Percentiles rank a stretch among this genome's conserved stretches.
Evolutionary conservation across 1,140 invertebrate species (phyloP).

Genomic region (Himalopsyche phryganea): DNA sequence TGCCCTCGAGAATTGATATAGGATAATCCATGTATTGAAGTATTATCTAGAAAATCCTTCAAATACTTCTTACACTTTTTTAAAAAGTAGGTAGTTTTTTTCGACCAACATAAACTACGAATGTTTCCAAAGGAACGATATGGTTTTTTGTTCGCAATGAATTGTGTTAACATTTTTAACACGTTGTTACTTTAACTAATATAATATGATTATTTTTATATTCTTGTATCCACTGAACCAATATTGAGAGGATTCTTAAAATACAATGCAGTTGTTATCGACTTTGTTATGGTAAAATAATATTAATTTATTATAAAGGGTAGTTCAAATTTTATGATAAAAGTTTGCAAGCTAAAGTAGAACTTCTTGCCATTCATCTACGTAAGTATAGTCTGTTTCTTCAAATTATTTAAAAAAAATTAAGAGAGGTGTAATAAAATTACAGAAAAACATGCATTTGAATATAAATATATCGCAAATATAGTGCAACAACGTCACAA

Average conservation of each 20-base stretch:
- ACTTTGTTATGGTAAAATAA: too few relatives aligned
- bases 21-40: slow-evolving; percentile 11
- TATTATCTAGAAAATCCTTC: slow-evolving; percentile 15
- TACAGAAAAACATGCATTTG: too few relatives aligned
- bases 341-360: too few relatives aligned
- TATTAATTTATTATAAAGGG: too few relatives aligned
- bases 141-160: not conserved
- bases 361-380: too few relatives aligned
- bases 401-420: too few relatives aligned
- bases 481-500: too few relatives aligned
- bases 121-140: not conserved
- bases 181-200: not conserved
- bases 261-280: too few relatives aligned
- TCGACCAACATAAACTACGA: not conserved
- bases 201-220: not conserved
- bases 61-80: slow-evolving; percentile 1
- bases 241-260: not conserved
- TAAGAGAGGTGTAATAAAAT: too few relatives aligned
- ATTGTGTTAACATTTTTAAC: not conserved
- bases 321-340: too few relatives aligned
- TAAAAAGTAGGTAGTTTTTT: not conserved
- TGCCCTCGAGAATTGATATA: slow-evolving; percentile 3
- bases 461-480: too few relatives aligned
- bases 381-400: too few relatives aligned
- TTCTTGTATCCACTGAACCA: not conserved